A percentile compares a stretch with the other conserved stretches of the same genome.
phyloP scores from a whole-genome alignment of 2,113 vertebrate species.

The Silurus asotus region DNA sequence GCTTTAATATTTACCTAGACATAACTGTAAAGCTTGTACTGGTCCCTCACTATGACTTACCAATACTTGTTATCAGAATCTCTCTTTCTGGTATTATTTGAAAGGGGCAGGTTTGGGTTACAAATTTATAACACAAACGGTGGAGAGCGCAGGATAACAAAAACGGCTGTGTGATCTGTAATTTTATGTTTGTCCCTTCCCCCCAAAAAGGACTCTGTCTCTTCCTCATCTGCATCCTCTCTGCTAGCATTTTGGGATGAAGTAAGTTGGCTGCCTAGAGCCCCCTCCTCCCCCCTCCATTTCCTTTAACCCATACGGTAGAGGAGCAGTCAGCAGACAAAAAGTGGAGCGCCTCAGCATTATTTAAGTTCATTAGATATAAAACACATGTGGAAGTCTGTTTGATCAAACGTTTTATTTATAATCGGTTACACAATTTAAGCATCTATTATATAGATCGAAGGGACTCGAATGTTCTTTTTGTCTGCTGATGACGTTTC shows the following conservation, averaged over 20 bases:
- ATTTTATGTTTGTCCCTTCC: constrained; percentile 67
- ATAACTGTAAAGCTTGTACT: not conserved
- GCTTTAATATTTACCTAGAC: not conserved
- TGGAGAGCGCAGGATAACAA: not conserved
- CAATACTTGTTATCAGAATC: not conserved
- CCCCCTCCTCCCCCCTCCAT: constrained; percentile 36
- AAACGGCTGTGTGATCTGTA: constrained; percentile 46
- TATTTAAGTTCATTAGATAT: not conserved
- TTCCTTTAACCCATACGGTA: constrained; percentile 37
- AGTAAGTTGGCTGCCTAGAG: constrained; percentile 70
- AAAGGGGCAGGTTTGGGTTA: no score
- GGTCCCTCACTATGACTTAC: not conserved
- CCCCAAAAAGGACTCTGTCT: constrained; percentile 75
- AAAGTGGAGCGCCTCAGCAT: not conserved
- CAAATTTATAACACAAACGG: not conserved
- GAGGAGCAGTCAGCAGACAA: constrained; percentile 52
- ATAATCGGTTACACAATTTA: not conserved
- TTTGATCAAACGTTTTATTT: not conserved
- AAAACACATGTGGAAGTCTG: no score
- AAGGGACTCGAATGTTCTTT: constrained; percentile 18
- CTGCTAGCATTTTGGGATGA: constrained; percentile 81
- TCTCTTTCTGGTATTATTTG: not conserved
- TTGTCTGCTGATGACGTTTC: constrained; percentile 49
- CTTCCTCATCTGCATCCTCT: constrained; percentile 75
- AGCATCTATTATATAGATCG: not conserved